These are phyloP conservation scores for Athripsodes cinereus DNA, from an alignment of 2,888 invertebrate genomes.

Conservation along the genomic window DNA sequence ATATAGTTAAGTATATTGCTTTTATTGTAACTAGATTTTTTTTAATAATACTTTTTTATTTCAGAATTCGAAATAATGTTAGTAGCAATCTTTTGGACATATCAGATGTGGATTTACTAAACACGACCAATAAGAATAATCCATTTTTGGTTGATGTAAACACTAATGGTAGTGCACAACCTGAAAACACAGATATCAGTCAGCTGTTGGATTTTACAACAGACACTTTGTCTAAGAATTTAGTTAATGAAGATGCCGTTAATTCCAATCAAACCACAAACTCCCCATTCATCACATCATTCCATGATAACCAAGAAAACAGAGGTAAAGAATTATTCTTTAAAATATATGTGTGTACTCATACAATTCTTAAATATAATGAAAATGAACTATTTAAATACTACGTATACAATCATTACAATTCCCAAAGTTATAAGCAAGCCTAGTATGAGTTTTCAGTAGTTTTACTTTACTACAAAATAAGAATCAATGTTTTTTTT, in stretches of 20 bases:
- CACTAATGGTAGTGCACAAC: conserved; percentile 18
- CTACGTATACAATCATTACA: no score
- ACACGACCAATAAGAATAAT: conserved; percentile 37
- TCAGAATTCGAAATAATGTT: conserved; percentile 47
- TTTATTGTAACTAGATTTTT: no score
- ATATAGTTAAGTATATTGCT: no score
- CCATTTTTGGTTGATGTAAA: conserved; percentile 32
- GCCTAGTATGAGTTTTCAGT: no score
- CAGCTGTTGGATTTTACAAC: conserved; percentile 23
- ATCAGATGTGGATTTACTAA: conserved; percentile 40
- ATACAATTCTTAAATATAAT: background rate
- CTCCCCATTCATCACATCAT: conserved; percentile 27
- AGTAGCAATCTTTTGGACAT: conserved; percentile 48
- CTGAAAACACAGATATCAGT: conserved; percentile 5
- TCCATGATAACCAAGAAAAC: conserved; percentile 28
- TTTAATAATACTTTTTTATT: no score
- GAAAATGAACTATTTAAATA: no score
- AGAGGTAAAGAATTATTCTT: conserved; percentile 24
- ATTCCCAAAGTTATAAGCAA: no score
- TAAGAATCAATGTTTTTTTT: no score
- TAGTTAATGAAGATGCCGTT: conserved; percentile 25
- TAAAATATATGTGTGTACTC: background rate
- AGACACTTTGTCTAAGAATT: conserved; percentile 21
- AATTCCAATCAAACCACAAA: conserved; percentile 26
- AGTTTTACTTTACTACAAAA: no score